Conservation (phyloP, 2,888 invertebrate species). For the Orthonychiurus folsomi region DNA sequence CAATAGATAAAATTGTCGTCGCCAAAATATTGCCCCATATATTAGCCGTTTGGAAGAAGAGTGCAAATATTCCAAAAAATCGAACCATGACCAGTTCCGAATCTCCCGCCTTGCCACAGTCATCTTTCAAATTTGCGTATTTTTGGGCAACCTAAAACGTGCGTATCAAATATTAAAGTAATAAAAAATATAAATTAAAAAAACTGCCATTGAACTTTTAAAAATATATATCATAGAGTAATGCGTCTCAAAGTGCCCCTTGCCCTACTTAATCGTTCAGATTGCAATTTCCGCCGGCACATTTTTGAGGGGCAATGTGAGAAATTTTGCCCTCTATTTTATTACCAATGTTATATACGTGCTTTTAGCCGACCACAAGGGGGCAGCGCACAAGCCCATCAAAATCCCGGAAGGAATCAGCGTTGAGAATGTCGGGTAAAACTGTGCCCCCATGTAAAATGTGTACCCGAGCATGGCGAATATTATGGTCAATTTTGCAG, state of each 20-base stretch:
- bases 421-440: slow-evolving; percentile 80
- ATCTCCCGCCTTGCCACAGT: too few relatives aligned
- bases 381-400: slow-evolving; percentile 90
- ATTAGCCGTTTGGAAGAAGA: slow-evolving; percentile 87
- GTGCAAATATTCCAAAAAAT: slow-evolving; percentile 97
- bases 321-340: too few relatives aligned
- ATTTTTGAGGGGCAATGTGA: too few relatives aligned
- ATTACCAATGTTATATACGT: slow-evolving; percentile 46
- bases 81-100: slow-evolving; percentile 87
- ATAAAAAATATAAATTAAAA: too few relatives aligned
- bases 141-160: slow-evolving; percentile 60
- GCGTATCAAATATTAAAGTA: background rate
- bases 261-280: too few relatives aligned
- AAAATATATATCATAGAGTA: too few relatives aligned
- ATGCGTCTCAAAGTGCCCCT: too few relatives aligned
- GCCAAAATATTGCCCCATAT: slow-evolving; percentile 85
- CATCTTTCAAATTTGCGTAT: slow-evolving; percentile 83
- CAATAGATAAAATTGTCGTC: slow-evolving; percentile 73
- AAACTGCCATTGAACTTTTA: too few relatives aligned
- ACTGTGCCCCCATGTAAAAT: slow-evolving; percentile 88
- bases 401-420: slow-evolving; percentile 82
- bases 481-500: background rate
- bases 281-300: too few relatives aligned
- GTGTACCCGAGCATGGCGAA: background rate
- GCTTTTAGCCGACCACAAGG: slow-evolving; percentile 97